These are phyloP conservation scores for Sarcophaga variegata DNA, from an alignment of 2,888 invertebrate genomes.

Conservation along the genomic window DNA sequence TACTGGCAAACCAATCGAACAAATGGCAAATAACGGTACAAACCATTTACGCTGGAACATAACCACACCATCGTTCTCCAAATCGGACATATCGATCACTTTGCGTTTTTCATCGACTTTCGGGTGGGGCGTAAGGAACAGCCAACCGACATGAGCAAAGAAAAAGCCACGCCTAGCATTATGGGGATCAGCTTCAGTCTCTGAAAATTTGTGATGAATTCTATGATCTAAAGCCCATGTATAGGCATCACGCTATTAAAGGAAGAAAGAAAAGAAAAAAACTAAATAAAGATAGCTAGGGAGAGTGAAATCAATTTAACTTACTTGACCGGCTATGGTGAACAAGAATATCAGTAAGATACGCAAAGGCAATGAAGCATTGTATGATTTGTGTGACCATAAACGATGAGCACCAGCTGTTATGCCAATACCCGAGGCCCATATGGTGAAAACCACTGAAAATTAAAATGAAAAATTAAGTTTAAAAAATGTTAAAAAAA, in stretches of 20 bases:
- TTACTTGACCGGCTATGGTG: slow-evolving; percentile 86
- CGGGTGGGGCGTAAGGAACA: slow-evolving; percentile 92
- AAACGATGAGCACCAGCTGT: slow-evolving; percentile 91
- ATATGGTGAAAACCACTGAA: slow-evolving; percentile 84
- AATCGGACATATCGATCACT: slow-evolving; percentile 87
- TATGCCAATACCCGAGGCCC: slow-evolving; percentile 90
- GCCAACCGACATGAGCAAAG: slow-evolving; percentile 97
- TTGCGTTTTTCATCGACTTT: slow-evolving; percentile 87
- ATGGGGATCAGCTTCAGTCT: slow-evolving; percentile 89
- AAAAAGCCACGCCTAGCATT: slow-evolving; percentile 93
- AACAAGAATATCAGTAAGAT: slow-evolving; percentile 87
- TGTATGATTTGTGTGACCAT: slow-evolving; percentile 91
- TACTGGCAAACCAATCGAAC: slow-evolving; percentile 87
- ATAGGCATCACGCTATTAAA: slow-evolving; percentile 89
- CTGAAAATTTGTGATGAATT: slow-evolving; percentile 94
- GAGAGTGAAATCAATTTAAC: not conserved
- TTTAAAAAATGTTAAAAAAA: not conserved
- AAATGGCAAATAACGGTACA: slow-evolving; percentile 87
- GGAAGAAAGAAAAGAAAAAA: not conserved
- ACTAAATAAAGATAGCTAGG: not conserved
- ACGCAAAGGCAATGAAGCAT: slow-evolving; percentile 87
- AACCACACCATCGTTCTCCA: slow-evolving; percentile 88
- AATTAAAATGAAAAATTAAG: slow-evolving; percentile 23
- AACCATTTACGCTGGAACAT: slow-evolving; percentile 90
- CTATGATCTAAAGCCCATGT: slow-evolving; percentile 94